Conservation (phyloP, 1,140 invertebrate species). For the Patella vulgata region DNA sequence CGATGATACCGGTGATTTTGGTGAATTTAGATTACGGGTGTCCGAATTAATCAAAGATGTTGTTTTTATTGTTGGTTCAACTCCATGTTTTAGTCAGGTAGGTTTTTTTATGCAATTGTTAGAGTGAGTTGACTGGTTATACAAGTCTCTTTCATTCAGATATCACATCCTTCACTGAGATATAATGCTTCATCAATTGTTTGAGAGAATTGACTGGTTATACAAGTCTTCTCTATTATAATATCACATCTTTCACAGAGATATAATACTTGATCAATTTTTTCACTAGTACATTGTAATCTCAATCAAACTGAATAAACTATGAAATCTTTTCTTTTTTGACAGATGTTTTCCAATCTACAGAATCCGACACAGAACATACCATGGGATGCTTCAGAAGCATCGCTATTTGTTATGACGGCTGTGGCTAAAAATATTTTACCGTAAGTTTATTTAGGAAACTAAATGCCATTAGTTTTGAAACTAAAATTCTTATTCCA, state of each 20-base stretch:
- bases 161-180: too few relatives aligned
- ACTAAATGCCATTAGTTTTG: too few relatives aligned
- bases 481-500: too few relatives aligned
- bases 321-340: too few relatives aligned
- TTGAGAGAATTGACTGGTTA: neutral
- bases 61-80: conserved; percentile 95
- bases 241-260: too few relatives aligned
- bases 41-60: conserved; percentile 96
- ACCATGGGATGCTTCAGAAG: conserved; percentile 92
- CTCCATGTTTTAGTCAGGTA: conserved; percentile 92
- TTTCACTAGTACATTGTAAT: too few relatives aligned
- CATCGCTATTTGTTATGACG: conserved; percentile 96
- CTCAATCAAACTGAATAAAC: too few relatives aligned
- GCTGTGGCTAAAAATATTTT: conserved; percentile 94
- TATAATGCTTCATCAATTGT: too few relatives aligned
- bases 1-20: conserved; percentile 86
- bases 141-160: too few relatives aligned
- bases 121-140: too few relatives aligned
- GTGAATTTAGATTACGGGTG: conserved; percentile 90
- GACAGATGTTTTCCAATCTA: conserved; percentile 70
- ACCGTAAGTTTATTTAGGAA: conserved; percentile 78
- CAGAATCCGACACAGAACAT: conserved; percentile 65
- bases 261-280: too few relatives aligned
- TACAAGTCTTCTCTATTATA: neutral
- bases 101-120: too few relatives aligned